These are phyloP conservation scores for Oppia nitens DNA, from an alignment of 1,140 invertebrate species.

Conservation along the genomic window DNA sequence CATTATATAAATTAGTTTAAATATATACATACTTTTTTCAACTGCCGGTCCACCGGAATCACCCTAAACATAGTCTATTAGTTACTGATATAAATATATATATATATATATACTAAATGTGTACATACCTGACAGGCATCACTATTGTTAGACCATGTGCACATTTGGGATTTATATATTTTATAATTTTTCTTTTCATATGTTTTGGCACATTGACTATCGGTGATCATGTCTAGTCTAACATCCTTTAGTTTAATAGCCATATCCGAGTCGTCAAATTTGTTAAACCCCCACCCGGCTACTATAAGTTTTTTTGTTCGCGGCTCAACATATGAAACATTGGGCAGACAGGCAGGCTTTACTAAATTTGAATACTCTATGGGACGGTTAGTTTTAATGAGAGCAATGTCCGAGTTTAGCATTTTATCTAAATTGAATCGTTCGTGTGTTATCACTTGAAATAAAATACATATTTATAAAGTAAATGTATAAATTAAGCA, in stretches of 20 bases:
- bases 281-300: conserved; percentile 5
- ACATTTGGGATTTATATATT: conserved; percentile 8
- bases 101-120: too few relatives aligned
- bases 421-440: not conserved
- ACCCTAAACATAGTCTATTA: not conserved
- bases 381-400: conserved; percentile 16
- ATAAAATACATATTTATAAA: too few relatives aligned
- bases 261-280: not conserved
- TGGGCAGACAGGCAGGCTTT: conserved; percentile 16
- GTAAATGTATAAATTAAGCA: too few relatives aligned
- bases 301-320: not conserved
- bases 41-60: not conserved
- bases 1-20: too few relatives aligned
- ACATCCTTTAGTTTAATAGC: not conserved
- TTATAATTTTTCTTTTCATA: not conserved
- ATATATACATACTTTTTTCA: not conserved
- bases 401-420: conserved; percentile 19
- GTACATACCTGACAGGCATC: conserved; percentile 17
- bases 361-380: conserved; percentile 17
- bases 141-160: not conserved
- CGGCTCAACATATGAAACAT: not conserved
- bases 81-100: not conserved
- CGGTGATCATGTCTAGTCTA: conserved; percentile 1
- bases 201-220: not conserved
- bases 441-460: not conserved